phyloP scores from a whole-genome alignment of 2,888 invertebrate genomes.

The Elegia similella region DNA sequence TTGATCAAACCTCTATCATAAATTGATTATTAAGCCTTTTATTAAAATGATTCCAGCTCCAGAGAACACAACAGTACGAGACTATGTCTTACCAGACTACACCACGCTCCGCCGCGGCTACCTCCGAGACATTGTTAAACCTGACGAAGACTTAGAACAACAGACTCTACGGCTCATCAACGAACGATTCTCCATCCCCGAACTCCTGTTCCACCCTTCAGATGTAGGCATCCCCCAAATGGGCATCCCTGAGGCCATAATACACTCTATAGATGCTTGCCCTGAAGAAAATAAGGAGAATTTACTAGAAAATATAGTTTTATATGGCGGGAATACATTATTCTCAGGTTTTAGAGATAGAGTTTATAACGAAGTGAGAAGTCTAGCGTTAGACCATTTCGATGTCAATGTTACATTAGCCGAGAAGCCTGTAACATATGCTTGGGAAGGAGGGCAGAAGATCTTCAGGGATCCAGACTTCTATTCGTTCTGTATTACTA shows the following conservation, averaged over 20 bases:
- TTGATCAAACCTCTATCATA: too few species aligned
- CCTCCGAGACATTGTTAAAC: conserved; percentile 58
- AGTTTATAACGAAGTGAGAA: conserved; percentile 85
- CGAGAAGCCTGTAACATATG: conserved; percentile 88
- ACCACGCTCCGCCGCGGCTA: conserved; percentile 93
- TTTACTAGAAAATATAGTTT: conserved; percentile 90
- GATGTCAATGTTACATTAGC: conserved; percentile 85
- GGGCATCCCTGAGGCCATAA: conserved; percentile 95
- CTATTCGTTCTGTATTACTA: conserved; percentile 86
- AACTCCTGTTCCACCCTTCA: conserved; percentile 95
- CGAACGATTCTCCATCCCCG: conserved; percentile 97
- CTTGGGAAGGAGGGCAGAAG: conserved; percentile 94
- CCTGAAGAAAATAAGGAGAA: conserved; percentile 88
- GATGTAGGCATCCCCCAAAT: conserved; percentile 95
- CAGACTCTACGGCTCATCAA: conserved; percentile 94
- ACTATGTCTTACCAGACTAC: conserved; percentile 98
- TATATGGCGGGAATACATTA: conserved; percentile 90
- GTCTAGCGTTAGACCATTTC: conserved; percentile 88
- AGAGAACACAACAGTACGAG: conserved; percentile 88
- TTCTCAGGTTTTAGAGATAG: conserved; percentile 92
- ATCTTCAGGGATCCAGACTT: conserved; percentile 89
- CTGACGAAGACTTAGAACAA: conserved; percentile 79
- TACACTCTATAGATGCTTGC: conserved; percentile 88
- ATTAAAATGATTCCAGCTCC: conserved; percentile 74
- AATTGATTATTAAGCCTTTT: too few species aligned